Evolutionary conservation across 2,888 invertebrate genomes (phyloP), one percentile per base, ranked within the genome.

Genomic region (Nemoura dubitans): DNA sequence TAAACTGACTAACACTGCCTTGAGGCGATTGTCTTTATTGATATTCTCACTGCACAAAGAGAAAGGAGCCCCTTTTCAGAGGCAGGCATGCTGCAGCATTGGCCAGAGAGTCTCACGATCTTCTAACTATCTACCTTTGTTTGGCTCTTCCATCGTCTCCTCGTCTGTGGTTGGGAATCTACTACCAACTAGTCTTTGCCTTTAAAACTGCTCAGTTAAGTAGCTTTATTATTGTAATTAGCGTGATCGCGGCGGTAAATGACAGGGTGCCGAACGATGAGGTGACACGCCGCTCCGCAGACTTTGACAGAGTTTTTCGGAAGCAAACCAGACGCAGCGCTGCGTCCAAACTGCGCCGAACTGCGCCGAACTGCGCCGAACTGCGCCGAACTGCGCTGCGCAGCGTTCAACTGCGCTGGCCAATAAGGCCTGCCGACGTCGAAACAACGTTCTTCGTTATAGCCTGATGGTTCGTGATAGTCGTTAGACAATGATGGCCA

Each of bases 191-290:
- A 81, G 81, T 6, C 28, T 28, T 28, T 28, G 29, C 30, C 81
- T 81, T 81, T 81, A 28, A 81, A 30, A 81, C 28, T 30, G 29
- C 28, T n/a, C 30, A 27, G 78, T 78, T 28, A 78, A 78, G 81
- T 81, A 81, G 81, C 29, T 29, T 81, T 81, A 81, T 81, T 81
- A 81, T 81, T 81, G 30, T 81, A 81, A 81, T 81, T 81, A 81
- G 3, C 81, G n/a, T 81, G 81, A 81, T 81, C 26, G 81, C 81
- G 81, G 30, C 81, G 6, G 28, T 2, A 81, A 81, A 81, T 81
- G 25, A 81, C 81, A 81, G 81, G 78, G 25, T 26, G 28, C 7
- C n/a, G 78, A 26, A 2, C 28, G 2, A 25, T 2, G 28, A 78
- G 25, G 59, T 59, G 59, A 59, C 59, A 59, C 59, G 59, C 1